phyloP scores from a whole-genome alignment of 35 echinoderm and acorn worm species.

The Strongylocentrotus purpuratus region DNA sequence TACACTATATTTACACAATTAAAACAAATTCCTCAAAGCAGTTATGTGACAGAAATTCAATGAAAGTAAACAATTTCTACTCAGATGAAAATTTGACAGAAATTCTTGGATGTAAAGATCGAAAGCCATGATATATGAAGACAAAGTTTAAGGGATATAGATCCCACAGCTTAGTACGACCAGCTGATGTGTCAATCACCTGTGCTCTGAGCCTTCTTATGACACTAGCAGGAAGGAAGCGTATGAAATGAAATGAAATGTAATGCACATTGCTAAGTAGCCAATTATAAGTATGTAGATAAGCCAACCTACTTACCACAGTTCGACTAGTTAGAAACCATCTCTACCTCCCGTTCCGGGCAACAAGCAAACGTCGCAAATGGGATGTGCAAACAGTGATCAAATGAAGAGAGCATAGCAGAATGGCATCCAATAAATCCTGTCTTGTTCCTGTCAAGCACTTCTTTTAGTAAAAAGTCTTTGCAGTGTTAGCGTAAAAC shows the following conservation, averaged over 20 bases:
- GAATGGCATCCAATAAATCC: neutral
- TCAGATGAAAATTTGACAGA: neutral
- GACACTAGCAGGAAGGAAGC: neutral
- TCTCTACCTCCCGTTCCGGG: neutral
- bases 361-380: neutral
- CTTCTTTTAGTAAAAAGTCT: neutral
- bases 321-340: neutral
- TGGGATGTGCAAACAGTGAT: neutral
- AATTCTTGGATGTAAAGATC: too few species aligned
- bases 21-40: neutral
- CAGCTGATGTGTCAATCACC: neutral
- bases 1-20: neutral
- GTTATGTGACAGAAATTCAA: neutral
- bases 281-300: constrained; percentile 31
- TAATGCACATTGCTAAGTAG: constrained; percentile 51
- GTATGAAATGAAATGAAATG: constrained; percentile 36
- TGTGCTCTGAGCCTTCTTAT: neutral
- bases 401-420: neutral
- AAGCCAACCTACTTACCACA: constrained; percentile 30
- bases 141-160: neutral
- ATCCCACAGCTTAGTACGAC: neutral
- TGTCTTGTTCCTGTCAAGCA: neutral
- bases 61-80: neutral
- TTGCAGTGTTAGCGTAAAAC: neutral
- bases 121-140: neutral